Evolutionary conservation across 2,797 vertebrate genomes (phyloP).

Genomic region (Numenius phaeopus): DNA sequence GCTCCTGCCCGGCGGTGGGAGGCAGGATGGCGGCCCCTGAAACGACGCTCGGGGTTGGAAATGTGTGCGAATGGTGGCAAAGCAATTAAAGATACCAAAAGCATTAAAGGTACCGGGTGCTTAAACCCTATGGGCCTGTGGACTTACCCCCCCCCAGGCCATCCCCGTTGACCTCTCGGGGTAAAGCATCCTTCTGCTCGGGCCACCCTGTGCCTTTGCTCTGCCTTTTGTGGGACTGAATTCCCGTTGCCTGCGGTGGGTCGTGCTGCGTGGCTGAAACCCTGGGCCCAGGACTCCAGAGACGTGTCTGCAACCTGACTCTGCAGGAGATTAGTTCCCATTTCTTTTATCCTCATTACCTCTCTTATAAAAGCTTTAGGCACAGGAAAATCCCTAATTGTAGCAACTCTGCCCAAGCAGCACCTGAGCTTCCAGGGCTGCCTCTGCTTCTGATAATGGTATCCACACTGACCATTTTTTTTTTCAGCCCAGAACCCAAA

Average conservation of each 20-base stretch:
- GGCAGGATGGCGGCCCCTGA: background rate
- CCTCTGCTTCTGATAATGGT: background rate
- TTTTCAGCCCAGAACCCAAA: background rate
- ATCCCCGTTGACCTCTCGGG: fast-evolving
- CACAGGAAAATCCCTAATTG: background rate
- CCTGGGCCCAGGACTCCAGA: background rate
- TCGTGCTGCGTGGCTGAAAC: fast-evolving
- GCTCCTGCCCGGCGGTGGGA: background rate
- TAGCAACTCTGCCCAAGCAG: too few species aligned
- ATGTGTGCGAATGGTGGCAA: fast-evolving
- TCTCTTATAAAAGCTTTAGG: background rate
- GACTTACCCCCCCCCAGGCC: background rate
- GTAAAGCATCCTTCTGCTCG: background rate
- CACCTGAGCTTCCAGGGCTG: background rate
- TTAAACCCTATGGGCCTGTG: background rate
- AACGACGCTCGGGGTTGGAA: fast-evolving
- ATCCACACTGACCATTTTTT: fast-evolving
- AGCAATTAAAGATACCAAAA: background rate
- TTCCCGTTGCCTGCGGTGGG: fast-evolving
- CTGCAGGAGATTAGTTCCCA: fast-evolving
- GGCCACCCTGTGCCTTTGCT: background rate
- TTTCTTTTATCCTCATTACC: background rate
- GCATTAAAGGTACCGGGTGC: background rate
- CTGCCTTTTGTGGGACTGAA: fast-evolving
- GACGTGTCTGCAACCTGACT: fast-evolving